Base-by-base conservation (phyloP, 2,888 invertebrate genomes). In the Drosophila algonquin region DNA sequence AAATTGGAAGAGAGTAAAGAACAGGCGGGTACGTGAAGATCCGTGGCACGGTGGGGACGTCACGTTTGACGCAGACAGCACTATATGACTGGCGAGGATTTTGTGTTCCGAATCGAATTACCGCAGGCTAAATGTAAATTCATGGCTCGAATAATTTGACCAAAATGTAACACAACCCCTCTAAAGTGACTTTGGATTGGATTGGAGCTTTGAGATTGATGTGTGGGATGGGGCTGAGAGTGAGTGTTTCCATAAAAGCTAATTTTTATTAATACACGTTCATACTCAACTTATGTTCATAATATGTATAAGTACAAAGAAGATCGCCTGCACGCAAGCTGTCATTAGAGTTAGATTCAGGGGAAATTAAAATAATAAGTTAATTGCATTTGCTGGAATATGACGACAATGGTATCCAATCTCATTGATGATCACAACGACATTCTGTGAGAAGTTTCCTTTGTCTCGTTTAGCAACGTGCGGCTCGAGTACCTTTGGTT, bases 341-440 rank as follows among this genome's bases (percentile, higher is more conserved):
- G 63, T 58, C 75, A 78, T 82, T 77, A 74, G 50, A 70, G 46
- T 73, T 75, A 60, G 79, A 63, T 73, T 65, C 63, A 61, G 68
- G 63, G 48, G 64, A 47, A 65, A 67, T 55, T 73, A 73, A 79
- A 76, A 79, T 88, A 88, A 88, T 85, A 86, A 85, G 88, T 85
- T 88, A 85, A 88, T 88, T 88, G 75, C 59, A 62, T 60, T 76
- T 75, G 56, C 74, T 73, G 73, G 72, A 68, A 71, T 68, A 71
- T 63, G 74, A 87, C 75, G 76, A 77, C 77, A 77, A 72, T 84
- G 63, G 61, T 74, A 74, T 76, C 69, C 80, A 88, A 88, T 88
- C 87, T 85, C 89, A 87, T 72, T 80, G 76, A 70, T 80, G 77
- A 85, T 85, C 88, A 88, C 87, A 83, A 79, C 78, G 88, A 81